A percentile compares a stretch with the other conserved stretches of the same genome.
These are phyloP conservation scores for Takifugu flavidus DNA, from an alignment of 2,113 vertebrate genomes.

Conservation along the genomic window DNA sequence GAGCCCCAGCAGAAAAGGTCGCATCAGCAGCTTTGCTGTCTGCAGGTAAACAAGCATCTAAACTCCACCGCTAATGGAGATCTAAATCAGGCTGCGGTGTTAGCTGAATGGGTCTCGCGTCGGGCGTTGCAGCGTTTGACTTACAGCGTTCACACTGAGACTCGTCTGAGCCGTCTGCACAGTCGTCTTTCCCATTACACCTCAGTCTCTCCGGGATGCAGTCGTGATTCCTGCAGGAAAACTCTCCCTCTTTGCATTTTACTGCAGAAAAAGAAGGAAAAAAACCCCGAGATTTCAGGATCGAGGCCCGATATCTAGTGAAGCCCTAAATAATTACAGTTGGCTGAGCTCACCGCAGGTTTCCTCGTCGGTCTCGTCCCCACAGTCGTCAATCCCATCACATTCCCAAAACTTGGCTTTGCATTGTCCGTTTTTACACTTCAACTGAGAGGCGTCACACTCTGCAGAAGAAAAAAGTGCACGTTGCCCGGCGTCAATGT, in stretches of 20 bases:
- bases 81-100: too few relatives aligned
- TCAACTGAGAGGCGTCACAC: constrained; percentile 77
- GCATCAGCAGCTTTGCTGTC: too few relatives aligned
- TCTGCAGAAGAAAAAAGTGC: constrained; percentile 28
- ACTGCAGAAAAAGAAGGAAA: constrained; percentile 1
- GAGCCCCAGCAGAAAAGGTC: too few relatives aligned
- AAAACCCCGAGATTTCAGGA: not conserved
- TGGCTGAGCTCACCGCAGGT: constrained; percentile 77
- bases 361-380: constrained; percentile 83
- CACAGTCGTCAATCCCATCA: constrained; percentile 83
- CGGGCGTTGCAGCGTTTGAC: constrained; percentile 7
- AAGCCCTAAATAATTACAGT: too few relatives aligned
- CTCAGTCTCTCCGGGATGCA: constrained; percentile 64
- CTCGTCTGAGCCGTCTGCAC: constrained; percentile 84
- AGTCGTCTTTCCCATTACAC: constrained; percentile 79
- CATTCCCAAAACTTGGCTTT: constrained; percentile 87
- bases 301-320: not conserved
- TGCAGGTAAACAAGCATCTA: too few relatives aligned
- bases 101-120: too few relatives aligned
- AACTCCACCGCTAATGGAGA: too few relatives aligned
- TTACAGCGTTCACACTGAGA: constrained; percentile 76
- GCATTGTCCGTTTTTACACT: constrained; percentile 80
- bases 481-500: not conserved
- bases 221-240: constrained; percentile 73
- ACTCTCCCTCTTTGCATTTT: constrained; percentile 65